phyloP scores from a whole-genome alignment of 2,113 vertebrate genomes.

The Lepus americanus region DNA sequence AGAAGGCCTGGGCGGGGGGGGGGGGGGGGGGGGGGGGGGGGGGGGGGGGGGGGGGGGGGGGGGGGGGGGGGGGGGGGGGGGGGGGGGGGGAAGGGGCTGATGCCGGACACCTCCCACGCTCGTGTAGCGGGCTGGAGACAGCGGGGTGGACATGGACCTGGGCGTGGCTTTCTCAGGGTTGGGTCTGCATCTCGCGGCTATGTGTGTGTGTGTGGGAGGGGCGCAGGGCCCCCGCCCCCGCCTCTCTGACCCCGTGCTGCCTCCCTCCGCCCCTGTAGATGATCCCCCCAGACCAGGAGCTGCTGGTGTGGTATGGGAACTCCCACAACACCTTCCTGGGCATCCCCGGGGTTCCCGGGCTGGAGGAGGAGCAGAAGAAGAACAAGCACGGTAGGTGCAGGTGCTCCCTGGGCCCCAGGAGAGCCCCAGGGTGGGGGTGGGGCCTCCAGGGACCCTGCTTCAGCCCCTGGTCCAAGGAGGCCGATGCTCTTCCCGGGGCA shows the following conservation, averaged over 20 bases:
- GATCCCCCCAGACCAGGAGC: slow-evolving; percentile 97
- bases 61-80: too few relatives aligned
- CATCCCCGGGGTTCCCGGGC: slow-evolving; percentile 95
- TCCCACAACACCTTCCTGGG: slow-evolving; percentile 98
- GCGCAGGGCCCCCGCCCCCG: not conserved
- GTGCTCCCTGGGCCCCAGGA: not conserved
- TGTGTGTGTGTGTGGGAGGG: fast-evolving
- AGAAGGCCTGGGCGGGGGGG: not conserved
- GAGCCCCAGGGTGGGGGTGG: not conserved
- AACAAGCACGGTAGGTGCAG: slow-evolving; percentile 91
- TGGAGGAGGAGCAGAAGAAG: slow-evolving; percentile 97
- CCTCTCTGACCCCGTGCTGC: fast-evolving
- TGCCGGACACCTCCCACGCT: not conserved
- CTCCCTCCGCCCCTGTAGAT: slow-evolving; percentile 87
- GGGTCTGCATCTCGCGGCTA: not conserved
- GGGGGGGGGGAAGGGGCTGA: too few relatives aligned
- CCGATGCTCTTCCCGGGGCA: not conserved
- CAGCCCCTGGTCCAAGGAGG: not conserved
- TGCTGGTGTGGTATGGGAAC: slow-evolving; percentile 98
- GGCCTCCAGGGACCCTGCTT: not conserved
- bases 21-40: too few relatives aligned
- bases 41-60: too few relatives aligned
- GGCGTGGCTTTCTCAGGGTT: not conserved
- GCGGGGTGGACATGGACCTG: not conserved
- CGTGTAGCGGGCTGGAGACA: not conserved